Conservation (phyloP, 2,888 invertebrate genomes). For the Oegoconia quadripuncta region DNA sequence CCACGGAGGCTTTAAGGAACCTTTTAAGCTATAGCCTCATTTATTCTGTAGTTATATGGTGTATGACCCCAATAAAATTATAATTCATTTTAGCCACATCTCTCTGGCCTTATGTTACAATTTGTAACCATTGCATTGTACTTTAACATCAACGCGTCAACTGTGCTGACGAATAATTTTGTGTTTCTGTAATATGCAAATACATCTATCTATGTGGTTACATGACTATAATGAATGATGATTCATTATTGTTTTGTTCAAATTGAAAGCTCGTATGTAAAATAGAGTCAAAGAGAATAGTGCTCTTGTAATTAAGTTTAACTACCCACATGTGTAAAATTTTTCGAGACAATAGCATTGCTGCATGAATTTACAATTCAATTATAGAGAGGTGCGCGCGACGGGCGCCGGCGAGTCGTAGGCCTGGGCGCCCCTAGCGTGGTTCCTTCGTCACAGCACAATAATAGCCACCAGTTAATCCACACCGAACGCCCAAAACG, state of each 20-base stretch:
- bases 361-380: slow-evolving; percentile 41
- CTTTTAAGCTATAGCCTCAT: too few species aligned
- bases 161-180: too few species aligned
- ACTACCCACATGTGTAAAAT: slow-evolving; percentile 16
- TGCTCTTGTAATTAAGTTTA: not conserved
- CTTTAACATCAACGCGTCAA: too few species aligned
- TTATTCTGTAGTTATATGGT: too few species aligned
- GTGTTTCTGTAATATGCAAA: not conserved
- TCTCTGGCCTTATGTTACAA: too few species aligned
- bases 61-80: too few species aligned
- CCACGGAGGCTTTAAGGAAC: too few species aligned
- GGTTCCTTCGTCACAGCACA: slow-evolving; percentile 21
- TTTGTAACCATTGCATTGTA: too few species aligned
- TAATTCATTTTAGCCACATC: too few species aligned
- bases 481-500: slow-evolving; percentile 35
- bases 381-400: slow-evolving; percentile 40
- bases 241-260: too few species aligned
- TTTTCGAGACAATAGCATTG: slow-evolving; percentile 29
- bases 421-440: not conserved
- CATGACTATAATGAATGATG: too few species aligned
- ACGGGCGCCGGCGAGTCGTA: slow-evolving; percentile 46
- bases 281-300: not conserved
- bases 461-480: slow-evolving; percentile 26
- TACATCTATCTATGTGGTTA: too few species aligned
- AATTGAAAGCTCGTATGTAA: not conserved